These are phyloP conservation scores for human DNA, from an alignment of 2,113 vertebrate species.

Conservation along the genomic window GRCh38 chr1:165468001-165468500, in stretches of 20 bases:
- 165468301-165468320: neutral
- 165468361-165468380: neutral
- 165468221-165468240: slow-evolving; percentile 22
- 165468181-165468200: slow-evolving; percentile 35
- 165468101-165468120: slow-evolving; percentile 65
- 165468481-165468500: slow-evolving; percentile 42
- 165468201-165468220: slow-evolving; percentile 60
- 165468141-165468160: slow-evolving; percentile 28
- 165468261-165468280: neutral
- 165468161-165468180: neutral
- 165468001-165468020: slow-evolving; percentile 76
- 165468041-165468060: slow-evolving; percentile 74
- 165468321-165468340: neutral
- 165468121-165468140: slow-evolving; percentile 80
- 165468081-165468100: slow-evolving; percentile 84
- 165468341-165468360: neutral
- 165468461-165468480: slow-evolving; percentile 49
- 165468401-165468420: slow-evolving; percentile 38
- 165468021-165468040: slow-evolving; percentile 82
- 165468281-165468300: neutral
- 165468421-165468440: neutral
- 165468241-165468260: slow-evolving; percentile 11
- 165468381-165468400: neutral
- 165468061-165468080: slow-evolving; percentile 77
- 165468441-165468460: slow-evolving; percentile 6